phyloP scores from a whole-genome alignment of 2,113 vertebrate genomes.

The Benitochromis conjunctus region DNA sequence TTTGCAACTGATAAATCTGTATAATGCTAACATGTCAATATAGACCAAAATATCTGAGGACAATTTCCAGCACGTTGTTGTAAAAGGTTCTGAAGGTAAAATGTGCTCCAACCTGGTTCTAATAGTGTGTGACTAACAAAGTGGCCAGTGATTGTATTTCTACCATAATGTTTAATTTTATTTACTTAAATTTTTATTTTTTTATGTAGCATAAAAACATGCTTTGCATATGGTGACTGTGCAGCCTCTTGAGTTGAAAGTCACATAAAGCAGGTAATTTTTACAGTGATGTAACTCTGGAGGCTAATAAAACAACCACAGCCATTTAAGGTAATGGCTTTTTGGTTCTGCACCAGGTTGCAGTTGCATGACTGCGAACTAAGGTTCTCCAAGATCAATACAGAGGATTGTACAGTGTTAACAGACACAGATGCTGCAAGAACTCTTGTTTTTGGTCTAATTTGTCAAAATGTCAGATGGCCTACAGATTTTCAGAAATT shows the following conservation, averaged over 20 bases:
- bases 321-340: fast-evolving
- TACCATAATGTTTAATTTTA: not conserved
- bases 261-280: not conserved
- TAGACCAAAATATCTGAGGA: not conserved
- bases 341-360: not conserved
- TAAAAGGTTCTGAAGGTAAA: not conserved
- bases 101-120: not conserved
- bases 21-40: not conserved
- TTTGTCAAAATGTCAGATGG: not conserved
- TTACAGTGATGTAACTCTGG: too few relatives aligned
- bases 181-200: not conserved
- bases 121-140: not conserved
- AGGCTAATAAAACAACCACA: not conserved
- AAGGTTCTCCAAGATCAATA: not conserved
- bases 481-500: not conserved
- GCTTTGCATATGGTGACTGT: not conserved
- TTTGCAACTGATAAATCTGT: not conserved
- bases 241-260: not conserved
- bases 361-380: not conserved
- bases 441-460: fast-evolving
- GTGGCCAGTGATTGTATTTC: not conserved
- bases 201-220: not conserved
- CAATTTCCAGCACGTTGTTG: not conserved
- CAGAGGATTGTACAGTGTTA: not conserved
- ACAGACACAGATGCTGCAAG: not conserved